Evolutionary conservation across 2,113 vertebrate genomes (phyloP).

Genomic region (Crotalus helleri): DNA sequence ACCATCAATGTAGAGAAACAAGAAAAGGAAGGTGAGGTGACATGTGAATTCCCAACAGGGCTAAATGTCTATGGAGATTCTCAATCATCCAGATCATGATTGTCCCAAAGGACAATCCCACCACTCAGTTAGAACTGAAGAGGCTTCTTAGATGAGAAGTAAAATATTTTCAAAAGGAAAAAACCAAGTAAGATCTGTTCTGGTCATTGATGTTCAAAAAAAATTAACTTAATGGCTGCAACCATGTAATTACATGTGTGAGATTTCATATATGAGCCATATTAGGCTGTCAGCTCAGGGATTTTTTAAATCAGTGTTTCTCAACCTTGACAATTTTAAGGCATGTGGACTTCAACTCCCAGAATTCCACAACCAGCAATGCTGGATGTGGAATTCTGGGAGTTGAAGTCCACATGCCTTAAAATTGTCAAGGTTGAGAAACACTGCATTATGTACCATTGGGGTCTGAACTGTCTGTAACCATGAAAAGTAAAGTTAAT

Average conservation of each 20-base stretch:
- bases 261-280: not conserved
- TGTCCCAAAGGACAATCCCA: not conserved
- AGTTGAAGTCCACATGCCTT: too few species aligned
- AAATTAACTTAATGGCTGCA: not conserved
- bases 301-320: not conserved
- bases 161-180: not conserved
- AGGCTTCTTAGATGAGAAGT: not conserved
- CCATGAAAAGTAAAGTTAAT: not conserved
- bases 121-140: not conserved
- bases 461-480: not conserved
- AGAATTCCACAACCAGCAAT: too few species aligned
- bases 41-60: not conserved
- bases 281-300: not conserved
- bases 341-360: too few species aligned
- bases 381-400: too few species aligned
- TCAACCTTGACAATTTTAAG: too few species aligned
- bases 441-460: not conserved
- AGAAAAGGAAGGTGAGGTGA: not conserved
- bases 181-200: not conserved
- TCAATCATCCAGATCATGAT: not conserved
- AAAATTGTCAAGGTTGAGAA: too few species aligned
- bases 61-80: not conserved
- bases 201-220: not conserved
- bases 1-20: not conserved
- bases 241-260: not conserved